A percentile compares a stretch with the other conserved stretches of the same genome.
Evolutionary conservation across 1,140 invertebrate genomes (phyloP).

Genomic region (Drosophila arawakana): DNA sequence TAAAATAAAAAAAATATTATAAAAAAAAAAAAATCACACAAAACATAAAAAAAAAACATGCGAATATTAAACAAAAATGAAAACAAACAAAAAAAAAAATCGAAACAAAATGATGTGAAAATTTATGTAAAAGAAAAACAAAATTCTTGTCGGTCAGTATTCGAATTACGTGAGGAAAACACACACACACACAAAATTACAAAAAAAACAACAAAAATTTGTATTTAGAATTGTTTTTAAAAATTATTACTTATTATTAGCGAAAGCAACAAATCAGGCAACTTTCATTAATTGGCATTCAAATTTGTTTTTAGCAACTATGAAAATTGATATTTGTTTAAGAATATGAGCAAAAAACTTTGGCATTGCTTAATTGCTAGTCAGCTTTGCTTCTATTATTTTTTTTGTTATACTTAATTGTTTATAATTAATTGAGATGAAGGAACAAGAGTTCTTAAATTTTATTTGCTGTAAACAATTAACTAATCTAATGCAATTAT

Average conservation of each 20-base stretch:
- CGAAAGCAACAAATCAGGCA: conserved; percentile 22
- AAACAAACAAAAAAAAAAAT: conserved; percentile 44
- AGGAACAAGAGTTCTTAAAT: conserved; percentile 37
- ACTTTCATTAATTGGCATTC: conserved; percentile 53
- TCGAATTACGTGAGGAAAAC: conserved; percentile 73
- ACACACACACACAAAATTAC: conserved; percentile 31
- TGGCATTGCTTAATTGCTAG: conserved; percentile 65
- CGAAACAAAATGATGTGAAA: conserved; percentile 1
- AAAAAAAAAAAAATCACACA: conserved; percentile 34
- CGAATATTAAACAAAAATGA: conserved; percentile 58
- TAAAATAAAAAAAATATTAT: conserved; percentile 48
- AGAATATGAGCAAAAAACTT: conserved; percentile 9
- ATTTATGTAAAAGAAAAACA: conserved; percentile 51
- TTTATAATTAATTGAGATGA: conserved; percentile 1
- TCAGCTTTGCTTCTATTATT: conserved; percentile 61
- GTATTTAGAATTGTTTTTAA: conserved; percentile 37
- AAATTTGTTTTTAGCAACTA: conserved; percentile 43
- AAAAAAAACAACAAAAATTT: conserved; percentile 33
- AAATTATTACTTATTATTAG: conserved; percentile 24
- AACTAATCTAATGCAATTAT: conserved; percentile 64
- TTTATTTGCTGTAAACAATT: conserved; percentile 16
- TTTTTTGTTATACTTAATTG: conserved; percentile 56
- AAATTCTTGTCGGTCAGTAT: conserved; percentile 79
- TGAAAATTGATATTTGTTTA: conserved; percentile 28
- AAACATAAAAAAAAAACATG: conserved; percentile 54